Evolutionary conservation across 2,113 vertebrate species (phyloP), one percentile per base, ranked within the genome.

Genomic region (Ceuthmochares aereus): DNA sequence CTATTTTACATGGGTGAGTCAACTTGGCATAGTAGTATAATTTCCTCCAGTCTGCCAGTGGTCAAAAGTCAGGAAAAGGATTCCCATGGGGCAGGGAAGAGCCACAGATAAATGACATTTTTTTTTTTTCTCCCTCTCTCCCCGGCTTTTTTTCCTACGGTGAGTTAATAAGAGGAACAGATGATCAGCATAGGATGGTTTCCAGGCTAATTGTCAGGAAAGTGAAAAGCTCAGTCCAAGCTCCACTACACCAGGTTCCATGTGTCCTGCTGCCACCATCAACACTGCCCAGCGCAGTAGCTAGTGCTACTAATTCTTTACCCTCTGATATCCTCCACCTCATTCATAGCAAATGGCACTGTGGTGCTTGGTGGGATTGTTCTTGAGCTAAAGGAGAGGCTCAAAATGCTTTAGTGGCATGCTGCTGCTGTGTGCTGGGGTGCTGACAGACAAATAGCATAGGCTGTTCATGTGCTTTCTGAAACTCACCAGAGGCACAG

Each of bases 131-230:
- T 87, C 80, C 62, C 43, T 84, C 58, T 92, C n/a, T 43, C 40
- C 40, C 81, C 70, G 81, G 43, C 36, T 86, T 82, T 87, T 87
- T 84, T 63, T 81, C 77, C 75, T 54, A 69, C 56, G 40, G 49
- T 49, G 45, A 78, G 63, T 84, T 87, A 88, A 75, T 81, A 91
- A 80, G 67, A 32, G 66, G 40, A 96, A 81, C 90, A 92, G 88
- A 86, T 91, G 77, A 95, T 87, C 69, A 88, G 56, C 56, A 73
- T 78, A 69, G 93, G 63, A 68, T 66, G 56, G 74, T 92, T 96
- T 95, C 88, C 94, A 96, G 84, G 67, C 80, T 91, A 94, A 95
- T 84, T 93, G 84, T 89, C 90, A 84, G 95, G 90, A 92, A 95
- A 89, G 72, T 4, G 11, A 96, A 77, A 74, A 74, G 49, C 83